phyloP scores from a whole-genome alignment of 2,888 invertebrate species.

The Leptopilina myrica region DNA sequence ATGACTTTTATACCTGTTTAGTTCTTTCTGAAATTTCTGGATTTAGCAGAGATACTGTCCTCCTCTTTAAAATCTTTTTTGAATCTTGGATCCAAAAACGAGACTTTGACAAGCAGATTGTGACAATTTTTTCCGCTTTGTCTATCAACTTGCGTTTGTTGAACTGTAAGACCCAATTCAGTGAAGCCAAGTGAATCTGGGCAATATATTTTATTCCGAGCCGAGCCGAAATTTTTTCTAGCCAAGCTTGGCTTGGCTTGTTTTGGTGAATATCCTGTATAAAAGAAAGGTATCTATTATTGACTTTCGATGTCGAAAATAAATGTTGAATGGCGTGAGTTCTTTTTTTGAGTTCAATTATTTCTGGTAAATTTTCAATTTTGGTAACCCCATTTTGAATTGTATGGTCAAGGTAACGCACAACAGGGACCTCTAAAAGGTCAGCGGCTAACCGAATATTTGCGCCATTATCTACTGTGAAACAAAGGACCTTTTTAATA shows the following conservation, averaged over 20 bases:
- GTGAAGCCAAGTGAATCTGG: background rate
- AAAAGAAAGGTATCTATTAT: constrained; percentile 8
- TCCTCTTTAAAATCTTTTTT: constrained; percentile 2
- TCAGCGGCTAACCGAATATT: constrained; percentile 16
- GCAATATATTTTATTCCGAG: constrained; percentile 9
- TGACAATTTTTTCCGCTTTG: background rate
- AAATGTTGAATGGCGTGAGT: constrained; percentile 16
- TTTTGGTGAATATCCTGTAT: background rate
- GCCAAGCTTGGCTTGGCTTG: background rate
- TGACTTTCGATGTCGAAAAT: background rate
- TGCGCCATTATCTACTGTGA: constrained; percentile 15
- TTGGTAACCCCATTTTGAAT: constrained; percentile 12
- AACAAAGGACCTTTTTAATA: constrained; percentile 1
- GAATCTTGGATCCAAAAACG: constrained; percentile 9
- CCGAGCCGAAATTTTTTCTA: no score
- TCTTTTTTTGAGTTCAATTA: background rate
- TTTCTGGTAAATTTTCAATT: constrained; percentile 16
- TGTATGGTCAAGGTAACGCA: constrained; percentile 23
- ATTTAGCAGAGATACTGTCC: background rate
- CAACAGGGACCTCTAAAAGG: background rate
- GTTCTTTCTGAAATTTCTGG: constrained; percentile 13
- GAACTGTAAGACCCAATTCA: background rate
- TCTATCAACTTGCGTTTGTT: background rate
- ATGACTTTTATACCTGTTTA: background rate
- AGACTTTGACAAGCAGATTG: background rate